These are phyloP conservation scores for Corbicula japonica DNA, from an alignment of 2,888 invertebrate species.

Conservation along the genomic window DNA sequence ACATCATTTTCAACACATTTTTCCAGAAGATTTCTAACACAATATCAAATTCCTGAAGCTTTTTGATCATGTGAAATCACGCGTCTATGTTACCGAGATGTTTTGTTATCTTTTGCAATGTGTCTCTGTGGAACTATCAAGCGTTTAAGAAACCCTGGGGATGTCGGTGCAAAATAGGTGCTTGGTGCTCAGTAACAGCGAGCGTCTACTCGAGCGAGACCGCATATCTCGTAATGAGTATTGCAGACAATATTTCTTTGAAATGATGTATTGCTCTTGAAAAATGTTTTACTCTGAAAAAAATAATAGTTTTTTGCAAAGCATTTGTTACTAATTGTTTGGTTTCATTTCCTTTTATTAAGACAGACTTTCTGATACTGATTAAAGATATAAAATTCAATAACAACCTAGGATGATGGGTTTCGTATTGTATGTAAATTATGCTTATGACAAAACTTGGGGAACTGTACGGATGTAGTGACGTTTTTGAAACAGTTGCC, in stretches of 20 bases:
- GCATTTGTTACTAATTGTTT: neutral
- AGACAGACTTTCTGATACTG: neutral
- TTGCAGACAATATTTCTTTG: constrained; percentile 32
- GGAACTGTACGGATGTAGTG: too few species aligned
- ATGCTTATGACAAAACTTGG: too few species aligned
- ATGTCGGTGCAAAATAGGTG: constrained; percentile 43
- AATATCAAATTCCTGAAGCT: constrained; percentile 42
- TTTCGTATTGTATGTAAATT: too few species aligned
- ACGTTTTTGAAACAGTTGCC: too few species aligned
- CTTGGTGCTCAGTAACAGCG: constrained; percentile 37
- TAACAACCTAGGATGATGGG: neutral
- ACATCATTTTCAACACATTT: too few species aligned
- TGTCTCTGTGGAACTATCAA: constrained; percentile 50
- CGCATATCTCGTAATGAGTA: constrained; percentile 29
- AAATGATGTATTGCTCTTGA: too few species aligned
- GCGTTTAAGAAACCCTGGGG: constrained; percentile 54
- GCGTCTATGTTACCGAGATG: constrained; percentile 58
- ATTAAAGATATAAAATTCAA: constrained; percentile 1
- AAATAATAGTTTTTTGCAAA: too few species aligned
- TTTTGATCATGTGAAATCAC: constrained; percentile 53
- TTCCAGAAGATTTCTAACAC: too few species aligned
- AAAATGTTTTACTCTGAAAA: too few species aligned
- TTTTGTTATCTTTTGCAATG: constrained; percentile 50
- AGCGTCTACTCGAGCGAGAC: constrained; percentile 52
- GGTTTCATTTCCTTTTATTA: neutral